Conservation (phyloP, 2,797 vertebrate genomes). For the Enteromius treurensis region DNA sequence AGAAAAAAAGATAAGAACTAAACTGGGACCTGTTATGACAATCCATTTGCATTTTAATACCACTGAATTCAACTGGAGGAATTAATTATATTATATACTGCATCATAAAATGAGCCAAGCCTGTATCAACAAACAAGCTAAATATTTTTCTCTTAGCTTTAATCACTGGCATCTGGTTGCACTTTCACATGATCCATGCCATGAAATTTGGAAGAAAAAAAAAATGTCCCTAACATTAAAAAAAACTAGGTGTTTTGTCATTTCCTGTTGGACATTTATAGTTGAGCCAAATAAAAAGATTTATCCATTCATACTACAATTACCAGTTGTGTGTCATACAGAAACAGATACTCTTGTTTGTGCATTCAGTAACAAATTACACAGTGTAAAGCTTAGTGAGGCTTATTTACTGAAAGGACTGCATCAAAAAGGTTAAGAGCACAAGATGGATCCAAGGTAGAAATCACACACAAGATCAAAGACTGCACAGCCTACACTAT, state of each 20-base stretch:
- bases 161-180: conserved; percentile 32
- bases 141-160: conserved; percentile 15
- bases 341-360: neutral
- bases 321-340: neutral
- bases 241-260: neutral
- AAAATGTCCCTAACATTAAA: neutral
- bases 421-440: neutral
- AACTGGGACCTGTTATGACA: neutral
- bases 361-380: conserved; percentile 12
- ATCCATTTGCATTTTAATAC: neutral
- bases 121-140: neutral
- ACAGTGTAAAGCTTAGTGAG: neutral
- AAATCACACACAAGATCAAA: conserved; percentile 9
- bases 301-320: neutral
- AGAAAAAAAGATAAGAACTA: neutral
- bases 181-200: neutral
- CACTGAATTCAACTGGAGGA: neutral
- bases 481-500: neutral
- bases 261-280: neutral
- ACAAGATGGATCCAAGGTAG: neutral
- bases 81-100: too few relatives aligned
- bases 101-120: neutral
- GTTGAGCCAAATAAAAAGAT: neutral
- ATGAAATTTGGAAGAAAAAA: neutral
- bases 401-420: conserved; percentile 10